Percentiles rank a stretch among this genome's conserved stretches.
phyloP scores from a whole-genome alignment of 1,140 invertebrate genomes.

The Cotesia glomerata region DNA sequence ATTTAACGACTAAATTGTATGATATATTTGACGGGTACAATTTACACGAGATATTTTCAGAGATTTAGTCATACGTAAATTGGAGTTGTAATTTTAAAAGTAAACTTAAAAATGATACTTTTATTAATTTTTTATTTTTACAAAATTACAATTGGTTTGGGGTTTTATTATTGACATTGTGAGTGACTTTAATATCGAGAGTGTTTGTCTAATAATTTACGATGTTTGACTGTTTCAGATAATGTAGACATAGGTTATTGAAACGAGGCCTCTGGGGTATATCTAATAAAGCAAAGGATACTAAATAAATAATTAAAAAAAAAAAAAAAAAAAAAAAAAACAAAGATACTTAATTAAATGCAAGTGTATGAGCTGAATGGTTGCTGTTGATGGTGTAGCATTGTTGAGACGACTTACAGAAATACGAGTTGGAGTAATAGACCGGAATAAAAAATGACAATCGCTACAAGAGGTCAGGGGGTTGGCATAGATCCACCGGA shows the following conservation, averaged over 20 bases:
- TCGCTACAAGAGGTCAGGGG: constrained; percentile 70
- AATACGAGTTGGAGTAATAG: constrained; percentile 28
- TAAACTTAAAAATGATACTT: no score
- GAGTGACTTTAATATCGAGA: no score
- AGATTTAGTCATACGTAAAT: not conserved
- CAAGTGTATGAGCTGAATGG: constrained; percentile 59
- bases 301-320: no score
- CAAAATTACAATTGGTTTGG: no score
- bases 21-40: not conserved
- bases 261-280: constrained; percentile 59
- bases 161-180: no score
- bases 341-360: constrained; percentile 48
- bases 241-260: constrained; percentile 61
- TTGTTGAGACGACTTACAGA: constrained; percentile 46
- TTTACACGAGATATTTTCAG: not conserved
- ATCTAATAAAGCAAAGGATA: no score
- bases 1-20: not conserved
- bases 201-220: not conserved
- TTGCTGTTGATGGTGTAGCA: constrained; percentile 52
- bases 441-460: constrained; percentile 63
- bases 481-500: constrained; percentile 67
- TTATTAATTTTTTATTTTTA: no score
- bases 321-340: no score
- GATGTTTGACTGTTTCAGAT: constrained; percentile 53
- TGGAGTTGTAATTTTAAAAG: not conserved